Percentiles rank a stretch among this genome's conserved stretches.
These are phyloP conservation scores for Rotaria macrura DNA, from an alignment of 2,888 invertebrate species.

Conservation along the genomic window DNA sequence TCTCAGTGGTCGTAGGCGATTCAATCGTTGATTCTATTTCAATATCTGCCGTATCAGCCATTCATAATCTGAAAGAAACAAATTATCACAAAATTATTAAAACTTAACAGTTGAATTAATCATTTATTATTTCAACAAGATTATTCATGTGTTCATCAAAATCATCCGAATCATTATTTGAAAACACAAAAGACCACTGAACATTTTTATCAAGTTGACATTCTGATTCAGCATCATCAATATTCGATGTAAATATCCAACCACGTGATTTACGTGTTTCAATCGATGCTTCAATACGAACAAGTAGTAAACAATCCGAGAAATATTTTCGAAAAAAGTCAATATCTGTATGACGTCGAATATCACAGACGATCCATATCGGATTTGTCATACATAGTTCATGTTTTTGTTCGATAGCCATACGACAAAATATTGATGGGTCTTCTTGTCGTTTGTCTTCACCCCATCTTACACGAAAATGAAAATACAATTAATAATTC, in stretches of 20 bases:
- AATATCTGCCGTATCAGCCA: background rate
- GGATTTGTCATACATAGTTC: background rate
- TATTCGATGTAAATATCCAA: background rate
- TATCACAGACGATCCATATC: background rate
- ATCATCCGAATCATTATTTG: background rate
- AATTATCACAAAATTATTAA: background rate
- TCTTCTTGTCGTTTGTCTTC: background rate
- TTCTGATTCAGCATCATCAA: background rate
- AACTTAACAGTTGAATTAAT: background rate
- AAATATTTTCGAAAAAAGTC: slow-evolving; percentile 12
- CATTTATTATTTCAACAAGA: background rate
- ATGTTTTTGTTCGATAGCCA: slow-evolving; percentile 13
- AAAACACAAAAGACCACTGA: background rate
- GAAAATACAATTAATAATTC: background rate
- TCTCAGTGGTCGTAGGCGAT: background rate
- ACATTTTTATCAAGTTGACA: slow-evolving; percentile 14
- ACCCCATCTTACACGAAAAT: slow-evolving; percentile 11
- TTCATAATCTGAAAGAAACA: background rate
- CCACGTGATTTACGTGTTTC: background rate
- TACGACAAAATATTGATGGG: background rate
- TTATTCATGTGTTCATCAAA: background rate
- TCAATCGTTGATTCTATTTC: background rate
- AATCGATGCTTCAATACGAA: slow-evolving; percentile 3
- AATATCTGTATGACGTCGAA: slow-evolving; percentile 20
- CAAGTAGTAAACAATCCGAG: background rate